These are phyloP conservation scores for Eudemis profundana DNA, from an alignment of 2,888 invertebrate genomes.

Conservation along the genomic window DNA sequence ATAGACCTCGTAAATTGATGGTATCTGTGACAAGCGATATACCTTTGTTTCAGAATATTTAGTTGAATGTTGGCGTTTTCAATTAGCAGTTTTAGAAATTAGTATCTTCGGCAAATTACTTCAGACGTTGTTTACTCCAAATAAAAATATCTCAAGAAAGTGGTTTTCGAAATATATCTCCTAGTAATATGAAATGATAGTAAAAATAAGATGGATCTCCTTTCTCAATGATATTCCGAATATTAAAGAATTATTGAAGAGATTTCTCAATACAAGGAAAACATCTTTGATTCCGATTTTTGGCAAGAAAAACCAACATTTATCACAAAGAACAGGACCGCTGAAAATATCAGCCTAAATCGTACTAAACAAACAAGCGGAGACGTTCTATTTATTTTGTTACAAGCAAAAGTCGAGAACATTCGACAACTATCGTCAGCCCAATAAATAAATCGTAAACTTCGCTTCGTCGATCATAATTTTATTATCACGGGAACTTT, in stretches of 20 bases:
- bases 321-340: constrained; percentile 9
- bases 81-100: neutral
- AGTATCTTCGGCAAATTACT: too few relatives aligned
- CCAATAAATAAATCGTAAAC: constrained; percentile 78
- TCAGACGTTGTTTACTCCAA: too few relatives aligned
- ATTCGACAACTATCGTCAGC: constrained; percentile 61
- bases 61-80: neutral
- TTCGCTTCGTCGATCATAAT: constrained; percentile 71
- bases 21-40: constrained; percentile 3
- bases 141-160: too few relatives aligned
- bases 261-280: constrained; percentile 8
- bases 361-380: constrained; percentile 39
- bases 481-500: constrained; percentile 68
- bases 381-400: constrained; percentile 48
- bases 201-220: too few relatives aligned
- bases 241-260: neutral
- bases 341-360: constrained; percentile 24
- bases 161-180: too few relatives aligned
- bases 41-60: neutral
- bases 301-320: constrained; percentile 7
- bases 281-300: constrained; percentile 10
- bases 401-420: constrained; percentile 51
- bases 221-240: neutral
- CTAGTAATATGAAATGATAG: too few relatives aligned
- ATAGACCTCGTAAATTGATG: constrained; percentile 4